phyloP scores from a whole-genome alignment of 2,888 invertebrate species.

The Drosophila cognata region DNA sequence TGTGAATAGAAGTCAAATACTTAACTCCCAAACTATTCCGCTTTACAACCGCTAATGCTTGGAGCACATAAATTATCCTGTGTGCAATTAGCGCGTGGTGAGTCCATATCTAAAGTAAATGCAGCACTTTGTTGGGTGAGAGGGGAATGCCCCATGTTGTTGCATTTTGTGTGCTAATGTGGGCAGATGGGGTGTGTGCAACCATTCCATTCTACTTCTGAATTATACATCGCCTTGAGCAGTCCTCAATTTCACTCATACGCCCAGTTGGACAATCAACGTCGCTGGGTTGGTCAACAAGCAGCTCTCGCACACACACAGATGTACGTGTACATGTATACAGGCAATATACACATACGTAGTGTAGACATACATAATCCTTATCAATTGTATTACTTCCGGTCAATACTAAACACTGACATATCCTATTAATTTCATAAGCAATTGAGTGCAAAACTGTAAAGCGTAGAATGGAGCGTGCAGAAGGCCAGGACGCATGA shows the following conservation, averaged over 20 bases:
- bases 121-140: not conserved
- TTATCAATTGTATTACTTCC: conserved; percentile 82
- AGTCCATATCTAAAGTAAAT: conserved; percentile 35
- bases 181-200: conserved; percentile 28
- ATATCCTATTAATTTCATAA: conserved; percentile 81
- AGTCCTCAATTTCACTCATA: conserved; percentile 75
- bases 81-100: conserved; percentile 27
- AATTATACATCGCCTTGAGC: conserved; percentile 40
- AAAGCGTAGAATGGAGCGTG: conserved; percentile 62
- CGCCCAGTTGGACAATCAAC: conserved; percentile 76
- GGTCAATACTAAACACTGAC: conserved; percentile 81
- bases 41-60: not conserved
- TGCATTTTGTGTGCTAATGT: conserved; percentile 62
- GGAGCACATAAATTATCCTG: conserved; percentile 9
- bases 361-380: conserved; percentile 66
- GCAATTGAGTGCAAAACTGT: conserved; percentile 81
- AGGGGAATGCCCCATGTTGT: conserved; percentile 2
- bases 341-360: conserved; percentile 7
- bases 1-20: not conserved
- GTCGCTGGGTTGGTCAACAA: conserved; percentile 50
- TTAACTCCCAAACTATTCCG: not conserved
- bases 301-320: conserved; percentile 52
- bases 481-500: conserved; percentile 16
- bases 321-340: conserved; percentile 20
- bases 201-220: conserved; percentile 1